phyloP scores from a whole-genome alignment of 2,797 vertebrate genomes.

The Sphaeramia orbicularis region DNA sequence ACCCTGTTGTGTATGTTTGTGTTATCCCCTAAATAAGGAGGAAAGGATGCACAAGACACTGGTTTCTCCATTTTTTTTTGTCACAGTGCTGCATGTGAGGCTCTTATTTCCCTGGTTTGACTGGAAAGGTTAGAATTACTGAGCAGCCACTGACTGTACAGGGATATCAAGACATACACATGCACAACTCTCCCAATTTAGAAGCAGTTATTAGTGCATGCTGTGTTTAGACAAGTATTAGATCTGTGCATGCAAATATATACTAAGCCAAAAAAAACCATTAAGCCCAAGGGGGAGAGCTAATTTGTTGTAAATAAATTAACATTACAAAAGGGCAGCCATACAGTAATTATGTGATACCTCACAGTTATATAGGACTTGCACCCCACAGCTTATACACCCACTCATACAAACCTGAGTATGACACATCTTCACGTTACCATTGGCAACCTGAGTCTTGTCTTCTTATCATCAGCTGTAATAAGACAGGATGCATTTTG shows the following conservation, averaged over 20 bases:
- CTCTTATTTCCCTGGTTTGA: conserved; percentile 24
- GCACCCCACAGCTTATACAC: conserved; percentile 46
- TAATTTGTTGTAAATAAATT: conserved; percentile 41
- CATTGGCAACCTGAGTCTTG: conserved; percentile 78
- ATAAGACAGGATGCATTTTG: conserved; percentile 10
- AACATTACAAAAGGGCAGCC: conserved; percentile 30
- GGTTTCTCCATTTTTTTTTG: conserved; percentile 1
- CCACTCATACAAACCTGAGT: conserved; percentile 61
- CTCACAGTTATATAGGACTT: conserved; percentile 19
- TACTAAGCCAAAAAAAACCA: conserved; percentile 5
- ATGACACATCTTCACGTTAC: conserved; percentile 73
- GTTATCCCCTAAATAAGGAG: conserved; percentile 10
- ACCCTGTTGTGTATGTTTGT: conserved; percentile 2
- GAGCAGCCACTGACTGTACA: conserved; percentile 21
- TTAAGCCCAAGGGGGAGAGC: conserved; percentile 1
- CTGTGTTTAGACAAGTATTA: neutral
- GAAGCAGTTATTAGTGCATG: neutral
- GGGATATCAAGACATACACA: neutral
- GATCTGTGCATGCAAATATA: neutral
- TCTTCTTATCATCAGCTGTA: conserved; percentile 55
- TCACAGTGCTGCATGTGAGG: conserved; percentile 38
- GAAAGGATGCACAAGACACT: conserved; percentile 15
- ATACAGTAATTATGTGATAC: conserved; percentile 37
- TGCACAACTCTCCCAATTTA: neutral
- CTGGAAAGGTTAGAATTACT: conserved; percentile 31